Conservation (phyloP, 2,797 vertebrate genomes). For the Squalus acanthias region DNA sequence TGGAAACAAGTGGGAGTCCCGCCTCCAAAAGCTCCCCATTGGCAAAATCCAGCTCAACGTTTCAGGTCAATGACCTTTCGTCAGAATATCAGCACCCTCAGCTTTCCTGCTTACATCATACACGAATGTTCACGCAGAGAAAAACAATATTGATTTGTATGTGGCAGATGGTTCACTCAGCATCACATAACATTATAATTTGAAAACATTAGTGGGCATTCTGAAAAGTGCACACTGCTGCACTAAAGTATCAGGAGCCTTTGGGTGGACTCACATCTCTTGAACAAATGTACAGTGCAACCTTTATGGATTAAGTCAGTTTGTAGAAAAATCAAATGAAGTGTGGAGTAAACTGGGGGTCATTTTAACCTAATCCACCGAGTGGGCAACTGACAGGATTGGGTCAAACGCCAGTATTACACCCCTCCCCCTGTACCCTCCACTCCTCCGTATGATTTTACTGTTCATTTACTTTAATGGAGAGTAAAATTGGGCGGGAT, state of each 20-base stretch:
- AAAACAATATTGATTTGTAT: too few species aligned
- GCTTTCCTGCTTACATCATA: too few species aligned
- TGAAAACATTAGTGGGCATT: not conserved
- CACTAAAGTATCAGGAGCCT: not conserved
- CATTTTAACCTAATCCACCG: not conserved
- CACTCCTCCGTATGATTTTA: not conserved
- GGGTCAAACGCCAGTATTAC: not conserved
- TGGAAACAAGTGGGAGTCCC: too few species aligned
- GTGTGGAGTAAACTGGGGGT: not conserved
- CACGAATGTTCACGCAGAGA: too few species aligned
- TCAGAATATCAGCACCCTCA: not conserved
- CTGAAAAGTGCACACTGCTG: not conserved
- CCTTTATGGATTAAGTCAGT: not conserved
- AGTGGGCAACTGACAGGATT: not conserved
- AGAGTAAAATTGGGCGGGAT: not conserved
- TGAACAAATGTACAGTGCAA: not conserved
- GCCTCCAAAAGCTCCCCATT: too few species aligned
- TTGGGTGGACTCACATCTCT: not conserved
- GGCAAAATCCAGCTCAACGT: too few species aligned
- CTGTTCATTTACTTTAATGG: not conserved
- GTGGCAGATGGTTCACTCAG: not conserved
- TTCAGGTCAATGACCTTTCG: not conserved
- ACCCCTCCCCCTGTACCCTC: not conserved
- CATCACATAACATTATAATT: not conserved
- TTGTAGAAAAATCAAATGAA: not conserved